phyloP scores from a whole-genome alignment of 2,888 invertebrate species.

The Drosophila fungiperda region DNA sequence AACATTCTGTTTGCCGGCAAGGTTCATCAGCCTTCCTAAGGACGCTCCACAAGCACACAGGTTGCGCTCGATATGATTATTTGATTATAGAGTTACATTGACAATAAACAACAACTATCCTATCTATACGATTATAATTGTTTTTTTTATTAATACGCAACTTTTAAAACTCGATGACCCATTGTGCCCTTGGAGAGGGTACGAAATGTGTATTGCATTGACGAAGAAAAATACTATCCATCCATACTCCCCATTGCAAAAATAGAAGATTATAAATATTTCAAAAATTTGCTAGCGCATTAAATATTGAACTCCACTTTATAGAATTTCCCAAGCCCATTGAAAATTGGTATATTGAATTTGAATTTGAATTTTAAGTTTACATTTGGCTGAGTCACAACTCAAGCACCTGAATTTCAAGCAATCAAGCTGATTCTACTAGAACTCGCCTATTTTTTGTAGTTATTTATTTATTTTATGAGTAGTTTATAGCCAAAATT shows the following conservation, averaged over 20 bases:
- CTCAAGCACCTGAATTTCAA: background rate
- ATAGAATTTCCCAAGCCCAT: background rate
- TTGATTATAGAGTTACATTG: slow-evolving; percentile 23
- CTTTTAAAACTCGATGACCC: too few species aligned
- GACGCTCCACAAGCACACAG: background rate
- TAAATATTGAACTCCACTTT: background rate
- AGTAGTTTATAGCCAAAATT: background rate
- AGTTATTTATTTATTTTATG: background rate
- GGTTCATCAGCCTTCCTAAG: slow-evolving; percentile 87
- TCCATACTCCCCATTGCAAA: background rate
- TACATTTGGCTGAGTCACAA: background rate
- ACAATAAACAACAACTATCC: slow-evolving; percentile 29
- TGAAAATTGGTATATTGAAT: background rate
- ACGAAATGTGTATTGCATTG: background rate
- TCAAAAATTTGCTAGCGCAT: background rate
- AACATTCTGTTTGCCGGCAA: slow-evolving; percentile 91
- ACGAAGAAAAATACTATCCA: background rate
- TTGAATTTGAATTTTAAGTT: background rate
- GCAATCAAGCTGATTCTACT: slow-evolving; percentile 9
- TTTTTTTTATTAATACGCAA: too few species aligned
- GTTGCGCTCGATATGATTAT: slow-evolving; percentile 25
- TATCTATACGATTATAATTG: slow-evolving; percentile 2
- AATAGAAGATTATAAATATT: background rate
- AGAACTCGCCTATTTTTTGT: background rate
- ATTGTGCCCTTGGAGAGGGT: background rate